Conservation (phyloP, 2,113 vertebrate species). For the Alces alces region DNA sequence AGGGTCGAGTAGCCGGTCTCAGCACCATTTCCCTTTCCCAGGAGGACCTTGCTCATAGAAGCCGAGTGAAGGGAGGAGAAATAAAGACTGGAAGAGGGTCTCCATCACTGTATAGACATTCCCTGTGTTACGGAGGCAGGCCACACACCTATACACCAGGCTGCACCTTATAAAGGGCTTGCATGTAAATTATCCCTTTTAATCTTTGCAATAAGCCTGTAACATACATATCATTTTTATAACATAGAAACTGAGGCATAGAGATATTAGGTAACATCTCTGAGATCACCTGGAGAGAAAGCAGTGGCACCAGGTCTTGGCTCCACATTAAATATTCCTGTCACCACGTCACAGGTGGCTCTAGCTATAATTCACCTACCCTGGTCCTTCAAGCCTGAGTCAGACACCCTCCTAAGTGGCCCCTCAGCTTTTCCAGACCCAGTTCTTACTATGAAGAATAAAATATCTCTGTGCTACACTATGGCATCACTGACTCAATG, state of each 20-base stretch:
- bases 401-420: background rate
- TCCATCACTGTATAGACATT: accelerated
- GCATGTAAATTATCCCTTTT: background rate
- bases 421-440: background rate
- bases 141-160: background rate
- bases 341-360: background rate
- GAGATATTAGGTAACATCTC: background rate
- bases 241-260: background rate
- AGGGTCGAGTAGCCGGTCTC: background rate
- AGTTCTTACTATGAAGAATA: background rate
- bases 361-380: no score
- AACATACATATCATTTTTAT: background rate
- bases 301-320: accelerated
- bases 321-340: background rate
- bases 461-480: background rate
- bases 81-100: background rate
- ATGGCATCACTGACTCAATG: background rate
- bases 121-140: background rate
- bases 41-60: background rate
- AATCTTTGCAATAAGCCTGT: background rate
- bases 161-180: background rate
- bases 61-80: no score
- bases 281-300: background rate
- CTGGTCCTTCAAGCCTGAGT: background rate
- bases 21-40: background rate